Evolutionary conservation across 2,888 invertebrate genomes (phyloP), one percentile per base, ranked within the genome.

Genomic region (Globia sparganii): DNA sequence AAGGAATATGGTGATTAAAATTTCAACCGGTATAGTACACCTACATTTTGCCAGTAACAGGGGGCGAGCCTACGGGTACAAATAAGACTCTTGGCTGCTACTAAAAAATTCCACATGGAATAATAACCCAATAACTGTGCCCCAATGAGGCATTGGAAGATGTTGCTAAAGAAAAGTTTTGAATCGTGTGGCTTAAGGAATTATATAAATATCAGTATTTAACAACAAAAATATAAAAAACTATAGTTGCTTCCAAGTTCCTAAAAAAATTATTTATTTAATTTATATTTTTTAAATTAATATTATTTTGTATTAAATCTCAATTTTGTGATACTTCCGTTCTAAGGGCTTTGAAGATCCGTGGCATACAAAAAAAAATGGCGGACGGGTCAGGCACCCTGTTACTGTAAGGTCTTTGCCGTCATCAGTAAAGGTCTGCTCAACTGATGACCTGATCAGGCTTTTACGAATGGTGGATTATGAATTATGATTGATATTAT

Each of bases 231-330:
- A 53, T 65, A 53, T 13, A 25, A 4, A 28, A 34, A 58, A 56
- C 56, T n/a, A 66, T 46, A 83, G 28, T 40, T 40, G 31, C 56
- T 64, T 70, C n/a, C 11, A 78, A 78, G 80, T 81, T 81, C 80
- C 80, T 84, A 84, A 72, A 37, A 43, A 58, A 28, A 6, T 0
- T n/a, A 71, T n/a, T 53, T 66, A 53, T 68, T 61, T 64, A 37
- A 67, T 67, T 56, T 62, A 25, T 58, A 66, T 66, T 40, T 61
- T 61, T 62, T 71, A 56, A 70, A 15, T 46, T 43, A 13, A 28
- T 37, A 31, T 43, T 15, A 59, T 34, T 56, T 37, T 62, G n/a
- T 75, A 11, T 59, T 40, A 37, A 66, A 25, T 78, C 49, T 78
- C 34, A 66, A 74, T 28, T 79, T 28, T 4, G 56, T 64, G 31